Evolutionary conservation across 2,888 invertebrate genomes (phyloP).

Genomic region (Eristalinus sepulchralis): DNA sequence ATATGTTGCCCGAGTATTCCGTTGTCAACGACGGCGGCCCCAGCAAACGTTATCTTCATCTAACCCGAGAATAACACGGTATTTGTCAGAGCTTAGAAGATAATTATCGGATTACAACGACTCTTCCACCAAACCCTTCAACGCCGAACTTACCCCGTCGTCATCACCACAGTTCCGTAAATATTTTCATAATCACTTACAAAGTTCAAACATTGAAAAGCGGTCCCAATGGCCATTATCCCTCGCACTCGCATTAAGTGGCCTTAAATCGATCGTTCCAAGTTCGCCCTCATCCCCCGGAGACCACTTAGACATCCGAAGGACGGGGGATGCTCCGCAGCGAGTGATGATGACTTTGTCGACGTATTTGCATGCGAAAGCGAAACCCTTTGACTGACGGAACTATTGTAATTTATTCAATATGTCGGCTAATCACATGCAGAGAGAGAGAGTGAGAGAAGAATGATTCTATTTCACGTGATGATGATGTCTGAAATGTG

Average conservation of each 20-base stretch:
- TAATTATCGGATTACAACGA: background rate
- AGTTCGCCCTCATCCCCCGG: background rate
- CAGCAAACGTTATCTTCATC: background rate
- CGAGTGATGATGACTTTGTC: slow-evolving; percentile 15
- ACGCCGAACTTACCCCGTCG: background rate
- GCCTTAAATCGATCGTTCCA: slow-evolving; percentile 23
- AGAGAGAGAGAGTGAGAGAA: background rate
- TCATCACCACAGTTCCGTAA: background rate
- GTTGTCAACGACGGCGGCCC: background rate
- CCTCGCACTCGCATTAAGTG: slow-evolving; percentile 25
- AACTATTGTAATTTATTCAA: slow-evolving; percentile 21
- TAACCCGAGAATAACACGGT: background rate
- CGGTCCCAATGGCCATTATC: slow-evolving; percentile 6
- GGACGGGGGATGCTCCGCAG: background rate
- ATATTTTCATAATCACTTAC: slow-evolving; percentile 34
- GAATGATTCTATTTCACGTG: too few relatives aligned
- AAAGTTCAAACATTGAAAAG: slow-evolving; percentile 11
- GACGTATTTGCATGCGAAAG: slow-evolving; percentile 32
- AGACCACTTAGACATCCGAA: background rate
- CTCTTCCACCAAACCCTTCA: background rate
- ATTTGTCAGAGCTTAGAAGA: background rate
- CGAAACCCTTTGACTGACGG: slow-evolving; percentile 8
- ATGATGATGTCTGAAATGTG: background rate
- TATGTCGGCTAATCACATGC: background rate
- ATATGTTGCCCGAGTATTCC: background rate